Evolutionary conservation across 2,888 invertebrate genomes (phyloP).

Genomic region (Lysandra bellargus): DNA sequence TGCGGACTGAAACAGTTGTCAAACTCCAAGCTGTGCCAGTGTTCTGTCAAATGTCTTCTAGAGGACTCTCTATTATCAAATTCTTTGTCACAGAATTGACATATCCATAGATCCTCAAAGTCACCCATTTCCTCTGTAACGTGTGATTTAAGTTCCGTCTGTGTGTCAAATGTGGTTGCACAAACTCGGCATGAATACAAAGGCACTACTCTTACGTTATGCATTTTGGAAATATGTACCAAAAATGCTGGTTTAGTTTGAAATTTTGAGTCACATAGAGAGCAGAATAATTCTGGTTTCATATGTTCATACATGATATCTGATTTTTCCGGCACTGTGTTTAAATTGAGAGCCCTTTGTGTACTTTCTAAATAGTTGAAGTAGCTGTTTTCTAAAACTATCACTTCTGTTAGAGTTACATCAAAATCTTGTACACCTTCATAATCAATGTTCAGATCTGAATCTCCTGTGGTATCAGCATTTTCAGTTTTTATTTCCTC

Average conservation of each 20-base stretch:
- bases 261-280: conserved; percentile 56
- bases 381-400: conserved; percentile 67
- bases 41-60: conserved; percentile 61
- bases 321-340: conserved; percentile 55
- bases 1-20: conserved; percentile 74
- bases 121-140: conserved; percentile 58
- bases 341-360: conserved; percentile 54
- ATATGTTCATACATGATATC: conserved; percentile 56
- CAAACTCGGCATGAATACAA: conserved; percentile 68
- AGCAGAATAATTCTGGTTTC: conserved; percentile 54
- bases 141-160: conserved; percentile 60
- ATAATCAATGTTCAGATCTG: conserved; percentile 49
- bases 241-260: conserved; percentile 51
- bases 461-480: conserved; percentile 39
- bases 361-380: conserved; percentile 61
- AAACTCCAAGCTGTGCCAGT: conserved; percentile 58
- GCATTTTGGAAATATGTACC: conserved; percentile 65
- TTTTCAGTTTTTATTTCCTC: conserved; percentile 41
- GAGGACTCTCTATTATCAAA: conserved; percentile 64
- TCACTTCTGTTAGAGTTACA: conserved; percentile 66
- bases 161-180: conserved; percentile 61
- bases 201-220: conserved; percentile 59
- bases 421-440: conserved; percentile 72
- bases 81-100: conserved; percentile 77
- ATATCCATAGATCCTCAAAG: conserved; percentile 72